Evolutionary conservation across 2,797 vertebrate genomes (phyloP).

Genomic region (Gephyroberyx darwinii): DNA sequence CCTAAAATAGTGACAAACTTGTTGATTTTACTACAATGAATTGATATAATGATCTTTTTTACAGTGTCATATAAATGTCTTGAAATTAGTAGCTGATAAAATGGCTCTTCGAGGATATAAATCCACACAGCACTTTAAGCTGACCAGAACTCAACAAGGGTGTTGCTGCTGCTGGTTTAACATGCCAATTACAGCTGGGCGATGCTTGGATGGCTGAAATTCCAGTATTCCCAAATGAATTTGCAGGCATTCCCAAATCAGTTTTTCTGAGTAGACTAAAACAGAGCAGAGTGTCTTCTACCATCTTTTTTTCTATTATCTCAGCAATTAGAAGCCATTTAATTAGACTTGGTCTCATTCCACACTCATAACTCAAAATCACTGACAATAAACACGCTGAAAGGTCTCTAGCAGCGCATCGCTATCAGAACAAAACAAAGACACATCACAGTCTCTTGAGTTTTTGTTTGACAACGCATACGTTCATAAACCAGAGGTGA

Average conservation of each 20-base stretch:
- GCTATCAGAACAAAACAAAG: slow-evolving; percentile 19
- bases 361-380: slow-evolving; percentile 9
- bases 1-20: too few relatives aligned
- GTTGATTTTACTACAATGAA: not conserved
- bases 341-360: slow-evolving; percentile 33
- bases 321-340: slow-evolving; percentile 40
- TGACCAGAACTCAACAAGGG: slow-evolving; percentile 6
- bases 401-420: slow-evolving; percentile 11
- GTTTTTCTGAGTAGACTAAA: slow-evolving; percentile 27
- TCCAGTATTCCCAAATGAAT: slow-evolving; percentile 62
- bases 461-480: not conserved
- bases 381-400: slow-evolving; percentile 19
- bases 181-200: slow-evolving; percentile 17
- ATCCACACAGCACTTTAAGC: slow-evolving; percentile 2
- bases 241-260: slow-evolving; percentile 51
- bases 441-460: not conserved
- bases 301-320: not conserved
- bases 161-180: slow-evolving; percentile 21
- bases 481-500: slow-evolving; percentile 8
- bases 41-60: not conserved
- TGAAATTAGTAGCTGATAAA: slow-evolving; percentile 23
- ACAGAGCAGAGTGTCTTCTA: slow-evolving; percentile 20
- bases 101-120: not conserved
- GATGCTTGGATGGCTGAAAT: slow-evolving; percentile 33
- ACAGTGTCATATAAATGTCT: not conserved